A percentile compares a stretch with the other conserved stretches of the same genome.
Evolutionary conservation across 2,888 invertebrate genomes (phyloP).

Genomic region (Noctua pronuba): DNA sequence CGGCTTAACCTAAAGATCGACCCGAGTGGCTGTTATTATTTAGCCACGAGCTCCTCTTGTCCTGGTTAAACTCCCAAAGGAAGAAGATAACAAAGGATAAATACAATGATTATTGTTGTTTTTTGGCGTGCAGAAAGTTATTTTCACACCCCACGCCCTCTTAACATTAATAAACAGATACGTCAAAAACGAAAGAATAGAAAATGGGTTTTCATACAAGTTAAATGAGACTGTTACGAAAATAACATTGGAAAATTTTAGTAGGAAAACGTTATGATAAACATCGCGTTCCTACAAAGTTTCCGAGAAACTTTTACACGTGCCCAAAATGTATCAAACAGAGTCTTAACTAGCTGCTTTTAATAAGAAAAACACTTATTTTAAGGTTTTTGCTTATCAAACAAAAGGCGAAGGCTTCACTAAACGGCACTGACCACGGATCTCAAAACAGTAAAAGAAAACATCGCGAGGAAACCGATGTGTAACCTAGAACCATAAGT

Average conservation of each 20-base stretch:
- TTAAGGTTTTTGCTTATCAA: background rate
- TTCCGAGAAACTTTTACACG: background rate
- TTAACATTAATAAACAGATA: background rate
- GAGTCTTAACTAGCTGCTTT: background rate
- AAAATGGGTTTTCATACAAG: background rate
- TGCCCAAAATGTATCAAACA: background rate
- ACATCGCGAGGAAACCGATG: background rate
- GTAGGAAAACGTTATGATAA: slow-evolving; percentile 1
- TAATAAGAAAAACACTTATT: background rate
- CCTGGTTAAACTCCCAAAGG: background rate
- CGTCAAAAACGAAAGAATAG: background rate
- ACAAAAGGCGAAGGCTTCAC: background rate
- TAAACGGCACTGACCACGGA: background rate
- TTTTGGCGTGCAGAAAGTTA: background rate
- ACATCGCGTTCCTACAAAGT: background rate
- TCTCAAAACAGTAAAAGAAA: background rate
- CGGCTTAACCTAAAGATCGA: too few relatives aligned
- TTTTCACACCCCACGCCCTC: background rate
- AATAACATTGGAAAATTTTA: background rate
- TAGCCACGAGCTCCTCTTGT: too few relatives aligned
- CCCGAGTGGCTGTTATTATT: too few relatives aligned
- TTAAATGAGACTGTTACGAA: background rate
- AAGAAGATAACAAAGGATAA: background rate
- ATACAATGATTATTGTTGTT: background rate
- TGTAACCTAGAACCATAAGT: background rate